A percentile compares a stretch with the other conserved stretches of the same genome.
Conservation (phyloP, 2,888 invertebrate genomes). For the Oscheius onirici region DNA sequence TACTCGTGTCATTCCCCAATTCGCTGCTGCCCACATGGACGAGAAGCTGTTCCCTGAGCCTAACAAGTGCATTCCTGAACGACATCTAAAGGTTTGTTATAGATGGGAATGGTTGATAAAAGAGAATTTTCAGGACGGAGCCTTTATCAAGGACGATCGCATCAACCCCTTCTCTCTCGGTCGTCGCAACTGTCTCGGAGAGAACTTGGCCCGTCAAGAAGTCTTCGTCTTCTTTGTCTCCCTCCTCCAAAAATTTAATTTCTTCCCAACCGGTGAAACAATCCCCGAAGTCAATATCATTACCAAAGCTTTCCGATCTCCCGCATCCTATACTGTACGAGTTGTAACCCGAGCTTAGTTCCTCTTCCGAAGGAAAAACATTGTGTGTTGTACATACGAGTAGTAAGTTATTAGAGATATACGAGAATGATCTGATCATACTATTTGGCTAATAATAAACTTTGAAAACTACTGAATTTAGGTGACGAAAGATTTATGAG, state of each 20-base stretch:
- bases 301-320: slow-evolving; percentile 45
- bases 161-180: slow-evolving; percentile 52
- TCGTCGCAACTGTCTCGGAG: slow-evolving; percentile 45
- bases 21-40: slow-evolving; percentile 46
- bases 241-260: slow-evolving; percentile 43
- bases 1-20: slow-evolving; percentile 48
- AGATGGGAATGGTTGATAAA: background rate
- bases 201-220: slow-evolving; percentile 48
- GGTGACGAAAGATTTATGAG: no score
- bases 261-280: slow-evolving; percentile 14
- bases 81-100: slow-evolving; percentile 38
- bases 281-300: slow-evolving; percentile 44
- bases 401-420: slow-evolving; percentile 1
- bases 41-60: slow-evolving; percentile 44
- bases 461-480: no score
- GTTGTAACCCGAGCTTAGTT: slow-evolving; percentile 32
- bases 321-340: slow-evolving; percentile 40
- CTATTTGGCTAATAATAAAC: no score
- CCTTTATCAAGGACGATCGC: slow-evolving; percentile 43
- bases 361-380: background rate
- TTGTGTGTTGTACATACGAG: background rate
- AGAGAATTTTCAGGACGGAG: slow-evolving; percentile 29
- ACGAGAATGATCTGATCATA: no score
- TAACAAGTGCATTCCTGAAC: slow-evolving; percentile 38
- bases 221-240: slow-evolving; percentile 49